Evolutionary conservation across 2,888 invertebrate genomes (phyloP).

Genomic region (Dryomyza anilis): DNA sequence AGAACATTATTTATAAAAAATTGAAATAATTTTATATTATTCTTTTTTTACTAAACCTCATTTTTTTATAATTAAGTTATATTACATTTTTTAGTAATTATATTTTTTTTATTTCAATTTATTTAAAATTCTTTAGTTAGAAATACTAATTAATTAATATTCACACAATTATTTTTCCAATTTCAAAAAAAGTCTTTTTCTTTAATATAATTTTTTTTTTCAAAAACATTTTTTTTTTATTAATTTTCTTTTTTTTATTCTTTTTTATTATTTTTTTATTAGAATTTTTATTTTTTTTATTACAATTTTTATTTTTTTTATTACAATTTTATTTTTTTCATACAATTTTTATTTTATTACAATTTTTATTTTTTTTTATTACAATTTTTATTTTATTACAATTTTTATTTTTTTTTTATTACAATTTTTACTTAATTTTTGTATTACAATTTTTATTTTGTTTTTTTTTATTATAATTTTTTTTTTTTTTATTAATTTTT

Average conservation of each 20-base stretch:
- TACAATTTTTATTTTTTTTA: neutral
- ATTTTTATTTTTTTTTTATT: neutral
- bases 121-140: too few relatives aligned
- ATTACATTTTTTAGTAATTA: too few relatives aligned
- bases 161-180: too few relatives aligned
- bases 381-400: neutral
- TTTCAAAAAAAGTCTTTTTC: neutral
- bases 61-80: too few relatives aligned
- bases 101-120: too few relatives aligned
- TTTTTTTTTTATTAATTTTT: neutral
- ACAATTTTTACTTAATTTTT: neutral
- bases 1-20: too few relatives aligned
- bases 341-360: neutral
- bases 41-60: too few relatives aligned
- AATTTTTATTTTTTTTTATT: neutral
- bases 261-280: neutral
- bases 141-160: neutral
- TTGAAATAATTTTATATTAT: too few relatives aligned
- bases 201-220: conserved; percentile 5
- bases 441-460: neutral
- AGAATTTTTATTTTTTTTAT: neutral
- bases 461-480: neutral
- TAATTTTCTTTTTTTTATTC: neutral
- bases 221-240: neutral
- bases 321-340: neutral